phyloP scores from a whole-genome alignment of 1,140 invertebrate genomes.

The Ladona fulva region DNA sequence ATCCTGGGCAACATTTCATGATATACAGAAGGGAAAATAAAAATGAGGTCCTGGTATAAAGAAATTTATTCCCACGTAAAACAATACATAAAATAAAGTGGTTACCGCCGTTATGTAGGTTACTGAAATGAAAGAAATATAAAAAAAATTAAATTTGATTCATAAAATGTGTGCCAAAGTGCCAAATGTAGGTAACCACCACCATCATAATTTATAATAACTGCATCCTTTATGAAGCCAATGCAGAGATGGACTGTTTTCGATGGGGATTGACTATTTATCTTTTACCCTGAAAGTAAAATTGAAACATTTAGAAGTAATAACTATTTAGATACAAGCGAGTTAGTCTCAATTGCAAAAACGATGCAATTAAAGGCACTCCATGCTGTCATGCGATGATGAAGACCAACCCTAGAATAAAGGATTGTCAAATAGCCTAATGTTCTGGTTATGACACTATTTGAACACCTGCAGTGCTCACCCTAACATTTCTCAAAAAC shows the following conservation, averaged over 20 bases:
- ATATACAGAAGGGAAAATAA: neutral
- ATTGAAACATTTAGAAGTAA: neutral
- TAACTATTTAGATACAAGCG: neutral
- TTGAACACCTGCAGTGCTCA: too few species aligned
- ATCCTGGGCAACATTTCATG: too few species aligned
- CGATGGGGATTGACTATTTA: neutral
- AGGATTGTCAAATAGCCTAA: too few species aligned
- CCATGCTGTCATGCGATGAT: too few species aligned
- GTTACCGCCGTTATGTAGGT: neutral
- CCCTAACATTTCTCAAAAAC: too few species aligned
- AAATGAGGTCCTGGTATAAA: neutral
- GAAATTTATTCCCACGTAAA: neutral
- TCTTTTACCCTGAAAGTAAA: neutral
- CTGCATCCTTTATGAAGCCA: neutral
- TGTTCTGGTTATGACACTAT: too few species aligned
- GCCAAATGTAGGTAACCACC: neutral
- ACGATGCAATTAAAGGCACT: too few species aligned
- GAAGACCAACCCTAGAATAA: too few species aligned
- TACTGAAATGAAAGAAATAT: constrained; percentile 1
- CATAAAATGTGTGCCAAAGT: neutral
- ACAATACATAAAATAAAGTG: neutral
- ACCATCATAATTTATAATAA: neutral
- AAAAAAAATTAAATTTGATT: neutral
- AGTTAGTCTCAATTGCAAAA: neutral
- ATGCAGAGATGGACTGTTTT: neutral